A percentile compares a stretch with the other conserved stretches of the same genome.
Conservation (phyloP, 2,113 vertebrate species). For the Paradisaea rubra region DNA sequence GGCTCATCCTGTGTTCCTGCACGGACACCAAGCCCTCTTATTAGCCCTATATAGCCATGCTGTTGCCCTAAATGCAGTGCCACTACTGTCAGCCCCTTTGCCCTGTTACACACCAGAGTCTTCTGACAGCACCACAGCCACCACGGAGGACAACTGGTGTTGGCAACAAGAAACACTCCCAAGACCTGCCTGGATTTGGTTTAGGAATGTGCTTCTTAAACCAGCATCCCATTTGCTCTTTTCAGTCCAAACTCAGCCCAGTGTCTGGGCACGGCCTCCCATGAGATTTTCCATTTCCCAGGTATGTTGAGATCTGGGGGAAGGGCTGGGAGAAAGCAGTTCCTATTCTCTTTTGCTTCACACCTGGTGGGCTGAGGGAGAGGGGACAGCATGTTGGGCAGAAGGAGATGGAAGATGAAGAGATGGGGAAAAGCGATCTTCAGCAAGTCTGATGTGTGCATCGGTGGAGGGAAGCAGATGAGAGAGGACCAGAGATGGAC, state of each 20-base stretch:
- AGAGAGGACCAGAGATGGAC: background rate
- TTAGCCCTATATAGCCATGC: background rate
- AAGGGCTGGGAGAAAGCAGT: background rate
- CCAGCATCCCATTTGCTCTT: background rate
- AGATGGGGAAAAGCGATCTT: background rate
- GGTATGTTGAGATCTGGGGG: rapidly evolving
- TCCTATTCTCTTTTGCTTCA: background rate
- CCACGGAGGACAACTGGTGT: rapidly evolving
- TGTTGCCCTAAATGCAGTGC: background rate
- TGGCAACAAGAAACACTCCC: background rate
- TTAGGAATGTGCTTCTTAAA: background rate
- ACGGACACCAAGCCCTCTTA: background rate
- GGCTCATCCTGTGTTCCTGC: background rate
- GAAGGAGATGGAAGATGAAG: background rate
- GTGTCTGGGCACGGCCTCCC: background rate
- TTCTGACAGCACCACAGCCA: background rate
- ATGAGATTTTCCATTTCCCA: background rate
- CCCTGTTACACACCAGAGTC: background rate
- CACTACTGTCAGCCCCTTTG: background rate
- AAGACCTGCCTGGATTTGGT: background rate
- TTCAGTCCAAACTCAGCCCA: background rate
- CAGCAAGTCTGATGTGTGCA: background rate
- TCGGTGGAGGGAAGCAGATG: rapidly evolving
- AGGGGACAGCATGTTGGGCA: rapidly evolving
- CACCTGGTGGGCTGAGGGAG: background rate